Percentiles rank a stretch among this genome's conserved stretches.
Evolutionary conservation across 2,888 invertebrate species (phyloP).

Genomic region (Lepidonotus clava): DNA sequence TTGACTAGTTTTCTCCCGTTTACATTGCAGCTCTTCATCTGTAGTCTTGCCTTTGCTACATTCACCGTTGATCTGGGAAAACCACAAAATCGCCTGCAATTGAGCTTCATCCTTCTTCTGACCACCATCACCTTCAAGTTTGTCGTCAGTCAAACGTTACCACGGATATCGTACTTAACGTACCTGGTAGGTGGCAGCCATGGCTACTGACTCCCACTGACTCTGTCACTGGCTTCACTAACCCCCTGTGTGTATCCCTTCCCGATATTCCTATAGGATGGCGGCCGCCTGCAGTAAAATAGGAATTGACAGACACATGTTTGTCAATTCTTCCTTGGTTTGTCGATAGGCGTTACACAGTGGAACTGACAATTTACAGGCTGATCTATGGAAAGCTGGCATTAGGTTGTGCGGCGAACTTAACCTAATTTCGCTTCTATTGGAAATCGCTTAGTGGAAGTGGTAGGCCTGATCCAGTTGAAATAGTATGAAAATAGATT

Average conservation of each 20-base stretch:
- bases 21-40: constrained; percentile 68
- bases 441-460: too few relatives aligned
- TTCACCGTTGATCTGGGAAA: constrained; percentile 67
- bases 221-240: not conserved
- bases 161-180: constrained; percentile 58
- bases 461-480: too few relatives aligned
- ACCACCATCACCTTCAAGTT: constrained; percentile 71
- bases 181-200: constrained; percentile 48
- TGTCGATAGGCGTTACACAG: too few relatives aligned
- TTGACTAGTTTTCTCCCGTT: constrained; percentile 43
- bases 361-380: too few relatives aligned
- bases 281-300: constrained; percentile 5
- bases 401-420: too few relatives aligned
- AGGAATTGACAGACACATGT: too few relatives aligned
- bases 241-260: not conserved
- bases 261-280: not conserved
- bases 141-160: constrained; percentile 69
- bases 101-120: constrained; percentile 68
- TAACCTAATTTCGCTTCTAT: too few relatives aligned
- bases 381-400: too few relatives aligned
- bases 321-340: too few relatives aligned
- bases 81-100: constrained; percentile 69
- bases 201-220: constrained; percentile 16
- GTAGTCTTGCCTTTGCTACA: constrained; percentile 68
- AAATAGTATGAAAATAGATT: too few relatives aligned